Base-by-base conservation (phyloP, 2,113 vertebrate genomes). In the Cinclus mexicanus region DNA sequence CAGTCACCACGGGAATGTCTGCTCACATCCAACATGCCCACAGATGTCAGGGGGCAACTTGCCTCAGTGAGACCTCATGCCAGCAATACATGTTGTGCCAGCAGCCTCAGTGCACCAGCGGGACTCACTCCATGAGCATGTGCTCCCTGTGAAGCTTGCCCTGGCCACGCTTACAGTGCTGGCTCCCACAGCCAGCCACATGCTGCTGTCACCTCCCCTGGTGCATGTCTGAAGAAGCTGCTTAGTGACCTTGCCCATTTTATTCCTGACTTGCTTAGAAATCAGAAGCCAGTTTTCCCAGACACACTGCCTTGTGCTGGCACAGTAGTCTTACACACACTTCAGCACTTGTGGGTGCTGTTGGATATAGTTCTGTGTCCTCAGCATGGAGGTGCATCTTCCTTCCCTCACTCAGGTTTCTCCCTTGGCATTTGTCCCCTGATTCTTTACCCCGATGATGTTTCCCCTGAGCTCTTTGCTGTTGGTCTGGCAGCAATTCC, bases 361-460 rank as follows among this genome's bases (percentile, higher is more conserved):
- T 33, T 87, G 74, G 57, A 61, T 53, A 25, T 2, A 37, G 16
- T 39, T 76, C 9, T 8, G 26, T 65, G 50, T 69, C 59, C 9
- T 65, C 57, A 55, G 4, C 0, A 0, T 13, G 26, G 29, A 78
- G 37, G 29, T 19, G 8, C 35, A 17, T 42, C 15, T 78, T 18
- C 47, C 28, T 68, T 81, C 29, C 63, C 18, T 82, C 44, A 44
- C 9, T 33, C 16, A 0, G 29, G 24, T 65, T 83, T 63, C 53
- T 79, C 41, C 53, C 75, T 85, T 61, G 57, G 25, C 5, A 1
- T 79, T 69, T 61, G 26, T 29, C 26, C 13, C n/a, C 83, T 70
- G 11, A 13, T 72, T 80, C 60, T 55, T 56, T 64, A 68, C 14
- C 22, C 17, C 0, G 7, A 24, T 50, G 29, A 63, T 81, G 68